Percentiles rank a stretch among this genome's conserved stretches.
Conservation (phyloP, 2,113 vertebrate species). For the Stomatorhinus ivindoensis region DNA sequence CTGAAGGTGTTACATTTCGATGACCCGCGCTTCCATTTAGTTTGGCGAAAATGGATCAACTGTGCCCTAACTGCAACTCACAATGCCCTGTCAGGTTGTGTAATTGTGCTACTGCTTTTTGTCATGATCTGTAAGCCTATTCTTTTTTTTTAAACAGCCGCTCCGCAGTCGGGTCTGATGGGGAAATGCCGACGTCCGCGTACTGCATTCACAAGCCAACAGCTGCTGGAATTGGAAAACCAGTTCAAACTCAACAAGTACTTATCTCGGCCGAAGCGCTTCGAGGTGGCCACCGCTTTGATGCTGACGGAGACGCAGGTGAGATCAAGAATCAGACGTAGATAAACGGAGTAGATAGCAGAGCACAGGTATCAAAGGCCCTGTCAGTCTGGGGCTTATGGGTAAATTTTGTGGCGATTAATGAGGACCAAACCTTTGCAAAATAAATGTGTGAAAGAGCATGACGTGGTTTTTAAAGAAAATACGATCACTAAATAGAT, state of each 20-base stretch:
- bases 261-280: constrained; percentile 70
- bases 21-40: background rate
- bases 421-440: no score
- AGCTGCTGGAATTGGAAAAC: constrained; percentile 70
- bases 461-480: background rate
- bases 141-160: constrained; percentile 28
- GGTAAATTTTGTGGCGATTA: background rate
- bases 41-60: background rate
- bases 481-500: background rate
- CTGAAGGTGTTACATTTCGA: background rate
- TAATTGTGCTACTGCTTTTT: background rate
- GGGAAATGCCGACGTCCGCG: constrained; percentile 70
- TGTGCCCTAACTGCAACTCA: background rate
- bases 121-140: background rate
- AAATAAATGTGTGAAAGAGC: background rate
- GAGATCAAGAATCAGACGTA: background rate
- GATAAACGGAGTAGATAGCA: background rate
- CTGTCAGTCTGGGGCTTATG: background rate
- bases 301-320: constrained; percentile 77
- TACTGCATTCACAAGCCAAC: constrained; percentile 74
- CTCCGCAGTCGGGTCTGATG: constrained; percentile 53
- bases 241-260: constrained; percentile 78
- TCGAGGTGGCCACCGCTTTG: constrained; percentile 71
- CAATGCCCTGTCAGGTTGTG: background rate
- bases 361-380: background rate